Base-by-base conservation (phyloP, 2,113 vertebrate species). In the Struthio camelus region DNA sequence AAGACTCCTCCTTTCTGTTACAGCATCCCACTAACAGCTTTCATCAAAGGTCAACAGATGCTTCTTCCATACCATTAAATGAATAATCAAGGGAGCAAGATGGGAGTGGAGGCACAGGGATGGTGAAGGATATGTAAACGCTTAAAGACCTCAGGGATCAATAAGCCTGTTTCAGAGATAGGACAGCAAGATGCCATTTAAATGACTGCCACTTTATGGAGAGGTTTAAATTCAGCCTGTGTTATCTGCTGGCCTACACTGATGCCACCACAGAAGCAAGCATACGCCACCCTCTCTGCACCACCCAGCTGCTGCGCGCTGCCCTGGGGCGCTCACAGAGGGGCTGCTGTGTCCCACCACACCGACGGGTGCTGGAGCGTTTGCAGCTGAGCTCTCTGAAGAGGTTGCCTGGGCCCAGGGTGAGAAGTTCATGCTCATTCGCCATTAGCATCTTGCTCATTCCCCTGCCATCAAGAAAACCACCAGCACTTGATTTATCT, bases 1-100 rank as follows among this genome's bases (percentile, higher is more conserved):
- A 23, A 67, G 86, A 42, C 36, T 58, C 46, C 27, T 61, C 82
- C 61, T 69, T 87, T 70, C 50, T 62, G 44, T 27, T 73, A 22
- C 18, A 59, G 79, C 36, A 42, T 86, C 80, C 58, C 72, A 64
- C 28, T 51, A 59, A 75, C 61, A 84, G 86, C 83, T 64, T 54
- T 48, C 38, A 6, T 38, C 80, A 94, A 89, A 94, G 83, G 86
- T 78, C 93, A 91, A 87, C 87, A 91, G 89, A 77, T 77, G 90
- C n/a, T 76, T 59, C 78, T 81, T 85, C 92, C 70, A 6, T 66
- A 85, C 69, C 36, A 73, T 90, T 90, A 71, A 80, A 83, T 19
- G 67, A 90, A 71, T 50, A 48, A 78, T 62, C 80, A 83, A 77
- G 64, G 91, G 91, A 92, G 46, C 27, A 23, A 83, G 77, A 76